Base-by-base conservation (phyloP, 1,140 invertebrate species). In the Dreissena polymorpha region DNA sequence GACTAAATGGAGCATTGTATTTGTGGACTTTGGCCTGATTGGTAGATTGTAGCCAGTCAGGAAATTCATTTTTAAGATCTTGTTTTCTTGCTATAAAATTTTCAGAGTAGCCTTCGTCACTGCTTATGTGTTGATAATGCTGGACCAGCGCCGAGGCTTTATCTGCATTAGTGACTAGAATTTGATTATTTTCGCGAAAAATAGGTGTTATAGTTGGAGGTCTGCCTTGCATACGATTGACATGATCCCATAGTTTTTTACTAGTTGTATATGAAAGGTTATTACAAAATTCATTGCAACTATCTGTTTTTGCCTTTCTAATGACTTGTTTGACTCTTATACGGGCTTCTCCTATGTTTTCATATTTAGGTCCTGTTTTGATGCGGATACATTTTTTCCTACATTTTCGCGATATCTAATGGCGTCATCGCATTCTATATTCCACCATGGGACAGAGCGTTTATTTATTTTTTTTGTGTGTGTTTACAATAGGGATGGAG, bases 201-300 rank as follows among this genome's bases (percentile, higher is more conserved):
- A 16, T 27, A 16, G 71, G 71, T 1, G 7, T 51, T 23, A 8
- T n/a, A 14, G 14, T 0, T 0, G 21, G 71, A 29, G 18, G 39
- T 21, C 13, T 53, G 5, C 53, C 71, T 57, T 73, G 25, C 6
- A 73, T 57, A 13, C 23, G 23, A n/a, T 21, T 29, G 7, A 71
- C 25, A 14, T 51, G 53, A 18, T 50, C 23, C 69, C 39, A 51
- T 10, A 18, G 2, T 71, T 71, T 16, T 16, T 51, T 71, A 51
- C 49, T n/a, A 70, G 14, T 39, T 10, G 12, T 70, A n/a, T 70
- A 5, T 3, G 10, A 49, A 29, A 27, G 2, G 18, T 70, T 70
- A n/a, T 27, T n/a, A 23, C 69, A 53, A 23, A 72, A 72, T 21
- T 72, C 18, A 12, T 72, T 25, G 29, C 69, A 72, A 8, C 21